A percentile compares a stretch with the other conserved stretches of the same genome.
phyloP scores from a whole-genome alignment of 2,888 invertebrate species.

The Hydroisotoma schaefferi region DNA sequence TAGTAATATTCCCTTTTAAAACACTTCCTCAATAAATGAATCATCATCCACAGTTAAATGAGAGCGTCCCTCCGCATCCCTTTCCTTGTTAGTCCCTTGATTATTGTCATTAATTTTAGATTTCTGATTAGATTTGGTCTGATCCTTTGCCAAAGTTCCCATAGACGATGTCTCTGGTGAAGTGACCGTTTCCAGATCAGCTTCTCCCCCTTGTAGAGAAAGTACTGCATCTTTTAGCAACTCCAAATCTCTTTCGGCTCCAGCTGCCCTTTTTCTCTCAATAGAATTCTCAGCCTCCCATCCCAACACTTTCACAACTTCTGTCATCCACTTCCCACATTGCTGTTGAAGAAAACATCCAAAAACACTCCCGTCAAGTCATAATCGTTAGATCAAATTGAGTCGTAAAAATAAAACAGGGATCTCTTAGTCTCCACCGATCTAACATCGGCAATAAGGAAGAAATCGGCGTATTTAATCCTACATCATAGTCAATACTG shows the following conservation, averaged over 20 bases:
- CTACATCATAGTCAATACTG: no score
- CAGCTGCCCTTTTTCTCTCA: constrained; percentile 41
- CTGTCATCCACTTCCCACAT: constrained; percentile 39
- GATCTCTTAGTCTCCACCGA: neutral
- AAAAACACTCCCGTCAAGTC: neutral
- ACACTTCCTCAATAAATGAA: constrained; percentile 38
- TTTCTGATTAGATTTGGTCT: no score
- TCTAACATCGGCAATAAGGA: neutral
- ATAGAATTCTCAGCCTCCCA: constrained; percentile 44
- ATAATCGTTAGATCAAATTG: constrained; percentile 9
- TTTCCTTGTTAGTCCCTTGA: neutral
- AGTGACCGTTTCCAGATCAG: no score
- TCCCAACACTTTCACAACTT: constrained; percentile 40
- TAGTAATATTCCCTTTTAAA: no score
- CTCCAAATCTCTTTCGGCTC: constrained; percentile 39
- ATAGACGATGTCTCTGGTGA: no score
- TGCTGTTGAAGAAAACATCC: constrained; percentile 21
- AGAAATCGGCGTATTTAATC: neutral
- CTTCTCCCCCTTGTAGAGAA: constrained; percentile 17
- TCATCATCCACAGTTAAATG: constrained; percentile 30
- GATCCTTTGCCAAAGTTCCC: no score
- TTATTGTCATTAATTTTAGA: neutral
- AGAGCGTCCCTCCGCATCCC: constrained; percentile 6
- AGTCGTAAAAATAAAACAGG: neutral
- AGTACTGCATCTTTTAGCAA: constrained; percentile 22